Evolutionary conservation across 1,140 invertebrate species (phyloP), one percentile per base, ranked within the genome.

Genomic region (Lepidurus packardi): DNA sequence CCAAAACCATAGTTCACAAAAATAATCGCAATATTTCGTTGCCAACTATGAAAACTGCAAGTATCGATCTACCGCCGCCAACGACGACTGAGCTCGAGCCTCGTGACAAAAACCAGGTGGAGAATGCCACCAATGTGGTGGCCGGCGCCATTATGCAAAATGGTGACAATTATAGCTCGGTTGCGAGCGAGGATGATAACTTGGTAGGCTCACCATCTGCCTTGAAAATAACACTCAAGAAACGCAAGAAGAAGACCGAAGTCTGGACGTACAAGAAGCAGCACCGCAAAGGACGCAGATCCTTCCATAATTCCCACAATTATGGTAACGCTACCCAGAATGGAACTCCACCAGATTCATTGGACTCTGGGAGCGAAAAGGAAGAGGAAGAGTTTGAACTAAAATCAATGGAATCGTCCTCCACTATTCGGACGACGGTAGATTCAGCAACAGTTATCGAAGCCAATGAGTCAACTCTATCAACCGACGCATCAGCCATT

Each of bases 241-340:
- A 65, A 65, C 53, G 53, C 53, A 65, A 65, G 53, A 65, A 65
- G 53, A 65, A 65, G 8, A 65, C 53, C 5, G 53, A 65, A 65
- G 53, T 65, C 1, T 65, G 53, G 53, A 65, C 53, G 6, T 65
- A 65, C 21, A 65, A 65, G 13, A 65, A 65, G 13, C 53, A 65
- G 13, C 53, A 65, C 53, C 53, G 53, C 5, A 65, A 65, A 21
- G 13, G 53, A n/a, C 53, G 53, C 6, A 65, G 21, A 65, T 21
- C 21, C 21, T 65, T 65, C 4, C 34, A 34, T 4, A 34, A 34
- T 34, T 34, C 34, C 34, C 34, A 34, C 34, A 34, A 34, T 34
- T 34, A 34, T 34, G 34, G 34, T 7, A 21, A 65, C 53, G 16
- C 21, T 65, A 9, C 53, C 21, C 16, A 21, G 16, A 4, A 5